Base-by-base conservation (phyloP, 2,888 invertebrate species). In the Bugulina stolonifera region DNA sequence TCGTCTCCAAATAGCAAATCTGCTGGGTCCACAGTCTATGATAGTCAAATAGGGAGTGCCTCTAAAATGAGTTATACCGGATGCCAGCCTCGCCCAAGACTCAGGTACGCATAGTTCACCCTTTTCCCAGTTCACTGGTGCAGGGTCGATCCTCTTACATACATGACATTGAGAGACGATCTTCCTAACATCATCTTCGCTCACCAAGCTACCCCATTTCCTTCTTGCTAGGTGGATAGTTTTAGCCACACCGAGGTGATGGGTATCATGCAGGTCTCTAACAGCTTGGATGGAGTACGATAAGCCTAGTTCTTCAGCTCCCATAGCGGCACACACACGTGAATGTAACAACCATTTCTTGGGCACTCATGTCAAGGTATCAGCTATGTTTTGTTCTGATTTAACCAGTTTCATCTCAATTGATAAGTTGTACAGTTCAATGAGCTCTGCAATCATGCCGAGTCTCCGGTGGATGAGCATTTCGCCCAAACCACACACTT, bases 181-280 rank as follows among this genome's bases (percentile, higher is more conserved):
- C 57, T 5, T 14, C 25, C 3, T 25, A 5, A 57, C 57, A 57
- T 57, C 57, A 23, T 57, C 25, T 25, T 57, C 25, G 5, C 5
- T n/a, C 10, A 57, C 57, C 25, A 25, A 5, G 10, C 3, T 5
- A 5, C 57, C 57, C 57, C 25, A 57, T n/a, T n/a, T 57, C 25
- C 23, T 22, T 5, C 57, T 14, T 14, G 57, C 57, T 57, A 57
- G 25, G 25, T 57, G 25, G 3, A 57, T 5, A 5, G 57, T 57
- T 25, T 25, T 57, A 57, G 14, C 57, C 5, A 57, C 57, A n/a
- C 57, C 57, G 23, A 57, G 57, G 23, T n/a, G 57, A 57, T 57
- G 14, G 5, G 57, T 57, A 25, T 57, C 57, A 57, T 57, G 57
- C 5, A 57, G 23, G 25, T 57, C 57, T n/a, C 25, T 5, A 25